These are phyloP conservation scores for Chlamydotis undulata DNA, from an alignment of 2,113 vertebrate genomes.

Conservation along the genomic window DNA sequence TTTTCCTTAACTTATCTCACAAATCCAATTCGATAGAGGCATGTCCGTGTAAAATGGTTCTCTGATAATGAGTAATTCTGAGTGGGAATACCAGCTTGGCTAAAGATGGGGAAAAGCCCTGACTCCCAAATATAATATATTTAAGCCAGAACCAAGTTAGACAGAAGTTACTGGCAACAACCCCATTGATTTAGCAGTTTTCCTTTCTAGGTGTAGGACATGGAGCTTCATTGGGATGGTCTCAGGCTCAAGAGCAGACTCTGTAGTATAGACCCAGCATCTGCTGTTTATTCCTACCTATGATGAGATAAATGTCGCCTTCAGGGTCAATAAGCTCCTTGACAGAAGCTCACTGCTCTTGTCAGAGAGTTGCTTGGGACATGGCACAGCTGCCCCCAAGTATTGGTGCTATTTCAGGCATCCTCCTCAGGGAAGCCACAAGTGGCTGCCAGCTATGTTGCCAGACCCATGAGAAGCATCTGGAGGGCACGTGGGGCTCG, in stretches of 20 bases:
- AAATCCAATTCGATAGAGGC: conserved; percentile 80
- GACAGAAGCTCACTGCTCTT: neutral
- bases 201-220: neutral
- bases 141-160: neutral
- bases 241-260: neutral
- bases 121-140: neutral
- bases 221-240: neutral
- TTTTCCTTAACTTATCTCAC: conserved; percentile 86
- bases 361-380: neutral
- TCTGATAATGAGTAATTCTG: conserved; percentile 42
- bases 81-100: conserved; percentile 4
- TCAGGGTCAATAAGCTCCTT: neutral
- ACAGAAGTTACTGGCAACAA: neutral
- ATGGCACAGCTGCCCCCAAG: neutral
- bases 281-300: neutral
- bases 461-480: neutral
- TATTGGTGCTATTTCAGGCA: neutral
- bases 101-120: neutral
- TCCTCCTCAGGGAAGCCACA: neutral
- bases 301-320: neutral
- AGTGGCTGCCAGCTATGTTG: neutral
- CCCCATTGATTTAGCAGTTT: neutral
- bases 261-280: fast-evolving
- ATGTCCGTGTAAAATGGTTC: conserved; percentile 36
- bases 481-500: neutral